Base-by-base conservation (phyloP, 2,113 vertebrate genomes). In the Thunnus thynnus region DNA sequence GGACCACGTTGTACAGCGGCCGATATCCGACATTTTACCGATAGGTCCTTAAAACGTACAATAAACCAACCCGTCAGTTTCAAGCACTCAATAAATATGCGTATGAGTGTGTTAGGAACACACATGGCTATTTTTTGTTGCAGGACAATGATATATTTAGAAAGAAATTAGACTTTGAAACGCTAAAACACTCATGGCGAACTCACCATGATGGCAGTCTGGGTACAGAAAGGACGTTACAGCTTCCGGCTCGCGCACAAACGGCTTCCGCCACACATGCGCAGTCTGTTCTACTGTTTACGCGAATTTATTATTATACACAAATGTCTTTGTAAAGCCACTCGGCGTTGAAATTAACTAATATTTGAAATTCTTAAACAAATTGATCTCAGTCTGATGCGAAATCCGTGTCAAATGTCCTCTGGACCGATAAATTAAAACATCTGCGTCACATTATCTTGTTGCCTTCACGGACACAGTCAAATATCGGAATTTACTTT, bases 141-240 rank as follows among this genome's bases (percentile, higher is more conserved):
- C 11, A 16, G 0, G 18, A 0, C 0, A 36, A 57, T 0, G 1
- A 1, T 0, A 12, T 30, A 72, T 75, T 30, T 36, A 0, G 1
- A 8, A 3, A 5, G 17, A 72, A 77, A 88, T 54, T 66, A 6
- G 1, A 41, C 48, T 67, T 69, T 5, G 16, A 60, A 67, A 74
- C 16, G 63, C 25, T 50, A n/a, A 67, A 58, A 9, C 44, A 57
- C 52, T 89, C 83, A 80, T 44, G 65, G 72, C 74, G 80, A 69
- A 87, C 95, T 93, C 90, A 96, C 95, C 95, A 96, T 96, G 94
- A 91, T 91, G 92, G 95, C 93, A 81, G 90, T 91, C 88, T 66
- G 56, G 76, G 91, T 90, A 80, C 88, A 94, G 92, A 96, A 96
- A 96, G 95, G 77, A 94, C 88, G 88, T 74, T 0, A 11, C n/a